These are phyloP conservation scores for Trematomus bernacchii DNA, from an alignment of 2,797 vertebrate genomes.

Conservation along the genomic window DNA sequence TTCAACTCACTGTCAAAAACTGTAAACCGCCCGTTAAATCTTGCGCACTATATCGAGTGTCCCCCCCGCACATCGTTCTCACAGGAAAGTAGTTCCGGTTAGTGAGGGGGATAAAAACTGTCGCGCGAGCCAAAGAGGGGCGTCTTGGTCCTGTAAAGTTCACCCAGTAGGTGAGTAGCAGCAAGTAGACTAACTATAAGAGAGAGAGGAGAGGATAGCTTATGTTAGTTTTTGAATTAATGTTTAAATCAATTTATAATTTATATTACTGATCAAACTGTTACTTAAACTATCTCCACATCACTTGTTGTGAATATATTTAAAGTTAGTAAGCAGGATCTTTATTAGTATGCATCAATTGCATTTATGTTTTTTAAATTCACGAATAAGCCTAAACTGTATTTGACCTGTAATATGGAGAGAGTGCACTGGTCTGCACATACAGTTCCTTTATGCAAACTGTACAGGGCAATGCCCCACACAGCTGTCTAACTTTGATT, in stretches of 20 bases:
- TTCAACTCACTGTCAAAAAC: not conserved
- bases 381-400: not conserved
- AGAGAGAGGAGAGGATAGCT: not conserved
- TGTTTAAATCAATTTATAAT: not conserved
- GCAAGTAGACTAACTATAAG: not conserved
- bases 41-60: constrained; percentile 42
- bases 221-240: not conserved
- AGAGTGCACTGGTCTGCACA: not conserved
- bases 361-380: not conserved
- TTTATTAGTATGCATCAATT: not conserved
- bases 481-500: not conserved
- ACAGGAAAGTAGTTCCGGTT: constrained; percentile 83
- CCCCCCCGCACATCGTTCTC: constrained; percentile 25
- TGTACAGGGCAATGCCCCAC: not conserved
- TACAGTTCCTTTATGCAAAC: not conserved
- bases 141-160: constrained; percentile 77
- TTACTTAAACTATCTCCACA: not conserved
- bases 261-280: not conserved
- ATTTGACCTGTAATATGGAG: not conserved
- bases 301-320: not conserved
- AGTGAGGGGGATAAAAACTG: constrained; percentile 67
- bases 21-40: not conserved
- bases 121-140: constrained; percentile 8
- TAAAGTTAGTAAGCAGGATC: not conserved
- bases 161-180: constrained; percentile 77